Base-by-base conservation (phyloP, 2,888 invertebrate species). In the Drosophila parthenogenetica region DNA sequence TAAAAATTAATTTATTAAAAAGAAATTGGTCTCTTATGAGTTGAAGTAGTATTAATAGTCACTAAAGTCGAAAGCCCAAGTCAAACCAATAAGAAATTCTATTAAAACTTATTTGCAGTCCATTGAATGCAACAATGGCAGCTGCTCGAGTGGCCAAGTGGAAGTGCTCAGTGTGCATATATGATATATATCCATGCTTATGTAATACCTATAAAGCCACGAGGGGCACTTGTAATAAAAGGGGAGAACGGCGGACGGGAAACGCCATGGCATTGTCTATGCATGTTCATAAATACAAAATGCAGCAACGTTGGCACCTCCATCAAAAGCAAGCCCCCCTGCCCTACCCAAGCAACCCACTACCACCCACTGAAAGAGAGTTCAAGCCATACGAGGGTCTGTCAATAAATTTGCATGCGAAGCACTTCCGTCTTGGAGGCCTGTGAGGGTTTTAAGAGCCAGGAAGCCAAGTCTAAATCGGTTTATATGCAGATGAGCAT, bases 401-500 rank as follows among this genome's bases (percentile, higher is more conserved):
- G 87, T 84, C 89, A 89, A 85, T 81, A 85, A 89, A 86, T 89
- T 86, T 86, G 89, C 89, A 86, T 86, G 69, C 81, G 69, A 74
- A 79, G 87, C 84, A 78, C 86, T 87, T 87, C 87, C 85, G 67
- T 57, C 65, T 49, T 65, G 63, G 58, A 57, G 59, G 58, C 43
- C 29, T 22, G 22, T 5, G 43, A 1, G 5, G 19, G 5, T 29
- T 50, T 29, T 50, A 32, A 35, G 35, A 35, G 58, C 29, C 51
- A 57, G 75, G 74, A 69, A 79, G 75, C 71, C 68, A 46, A 67
- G 75, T 81, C 63, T 60, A 77, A 87, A 79, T 77, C 79, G 62
- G 75, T 89, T 87, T 89, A 90, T 89, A 90, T 89, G 89, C 89
- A 83, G 89, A 89, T 89, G 88, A 90, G 90, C 82, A 87, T 89